Evolutionary conservation across 2,888 invertebrate genomes (phyloP).

Genomic region (Acronicta alni): DNA sequence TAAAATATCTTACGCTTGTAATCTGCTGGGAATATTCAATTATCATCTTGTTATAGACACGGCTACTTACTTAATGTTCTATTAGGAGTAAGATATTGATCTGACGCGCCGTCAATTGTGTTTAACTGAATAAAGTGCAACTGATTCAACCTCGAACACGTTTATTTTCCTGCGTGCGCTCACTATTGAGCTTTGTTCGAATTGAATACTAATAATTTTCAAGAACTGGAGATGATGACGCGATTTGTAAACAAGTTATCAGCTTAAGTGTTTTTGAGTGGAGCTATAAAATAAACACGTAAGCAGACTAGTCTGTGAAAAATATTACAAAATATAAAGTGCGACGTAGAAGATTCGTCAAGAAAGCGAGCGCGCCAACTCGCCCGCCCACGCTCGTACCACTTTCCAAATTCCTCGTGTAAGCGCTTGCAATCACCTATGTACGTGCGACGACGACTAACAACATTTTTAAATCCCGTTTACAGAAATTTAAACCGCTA

Average conservation of each 20-base stretch:
- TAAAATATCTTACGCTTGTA: constrained; percentile 50
- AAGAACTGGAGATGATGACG: constrained; percentile 39
- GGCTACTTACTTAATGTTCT: constrained; percentile 41
- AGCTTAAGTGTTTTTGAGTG: constrained; percentile 39
- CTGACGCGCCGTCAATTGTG: constrained; percentile 35
- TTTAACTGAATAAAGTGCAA: constrained; percentile 37
- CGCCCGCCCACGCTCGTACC: constrained; percentile 86
- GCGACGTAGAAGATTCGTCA: constrained; percentile 85
- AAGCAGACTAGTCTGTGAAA: constrained; percentile 68
- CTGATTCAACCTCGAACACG: constrained; percentile 30
- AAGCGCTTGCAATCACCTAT: constrained; percentile 85
- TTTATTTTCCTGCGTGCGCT: constrained; percentile 12
- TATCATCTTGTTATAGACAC: constrained; percentile 46
- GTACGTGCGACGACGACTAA: constrained; percentile 73
- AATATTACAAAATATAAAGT: constrained; percentile 83
- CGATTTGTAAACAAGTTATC: constrained; percentile 38
- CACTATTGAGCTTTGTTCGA: constrained; percentile 19
- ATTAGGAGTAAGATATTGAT: constrained; percentile 37
- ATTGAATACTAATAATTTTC: constrained; percentile 28
- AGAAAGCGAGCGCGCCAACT: constrained; percentile 79
- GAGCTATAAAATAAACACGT: constrained; percentile 63
- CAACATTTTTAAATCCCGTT: constrained; percentile 68
- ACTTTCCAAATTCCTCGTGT: constrained; percentile 88
- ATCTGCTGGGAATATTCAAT: constrained; percentile 49
- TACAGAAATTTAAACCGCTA: constrained; percentile 61